Evolutionary conservation across 2,113 vertebrate genomes (phyloP).

Genomic region (Tachycineta bicolor): DNA sequence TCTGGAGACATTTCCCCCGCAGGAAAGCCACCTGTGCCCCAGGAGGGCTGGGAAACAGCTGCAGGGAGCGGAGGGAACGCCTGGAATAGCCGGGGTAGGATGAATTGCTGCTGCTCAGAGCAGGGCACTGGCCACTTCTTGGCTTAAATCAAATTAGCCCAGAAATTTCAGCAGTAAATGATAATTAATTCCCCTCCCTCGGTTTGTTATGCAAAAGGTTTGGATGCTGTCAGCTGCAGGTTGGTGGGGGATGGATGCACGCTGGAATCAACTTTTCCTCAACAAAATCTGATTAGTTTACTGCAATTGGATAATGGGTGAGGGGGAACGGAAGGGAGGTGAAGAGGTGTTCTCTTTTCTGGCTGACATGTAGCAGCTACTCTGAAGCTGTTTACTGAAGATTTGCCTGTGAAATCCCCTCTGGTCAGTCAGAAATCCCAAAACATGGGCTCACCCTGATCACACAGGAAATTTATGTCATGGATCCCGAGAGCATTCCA

Average conservation of each 20-base stretch:
- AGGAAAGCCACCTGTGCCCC: not conserved
- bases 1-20: not conserved
- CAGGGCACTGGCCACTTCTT: not conserved
- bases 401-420: not conserved
- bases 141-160: not conserved
- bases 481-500: not conserved
- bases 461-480: not conserved
- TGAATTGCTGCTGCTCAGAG: not conserved
- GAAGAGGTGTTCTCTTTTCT: not conserved
- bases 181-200: constrained; percentile 36
- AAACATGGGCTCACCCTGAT: not conserved
- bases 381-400: not conserved
- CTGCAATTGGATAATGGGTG: constrained; percentile 41
- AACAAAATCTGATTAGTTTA: constrained; percentile 1
- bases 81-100: not conserved
- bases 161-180: not conserved
- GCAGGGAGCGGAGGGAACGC: not conserved
- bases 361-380: not conserved
- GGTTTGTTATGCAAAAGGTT: constrained; percentile 35
- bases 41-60: not conserved
- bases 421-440: not conserved
- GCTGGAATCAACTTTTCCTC: not conserved
- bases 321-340: not conserved
- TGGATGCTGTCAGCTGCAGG: not conserved
- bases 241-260: not conserved